These are phyloP conservation scores for Coenobita brevimanus DNA, from an alignment of 1,140 invertebrate genomes.

Conservation along the genomic window DNA sequence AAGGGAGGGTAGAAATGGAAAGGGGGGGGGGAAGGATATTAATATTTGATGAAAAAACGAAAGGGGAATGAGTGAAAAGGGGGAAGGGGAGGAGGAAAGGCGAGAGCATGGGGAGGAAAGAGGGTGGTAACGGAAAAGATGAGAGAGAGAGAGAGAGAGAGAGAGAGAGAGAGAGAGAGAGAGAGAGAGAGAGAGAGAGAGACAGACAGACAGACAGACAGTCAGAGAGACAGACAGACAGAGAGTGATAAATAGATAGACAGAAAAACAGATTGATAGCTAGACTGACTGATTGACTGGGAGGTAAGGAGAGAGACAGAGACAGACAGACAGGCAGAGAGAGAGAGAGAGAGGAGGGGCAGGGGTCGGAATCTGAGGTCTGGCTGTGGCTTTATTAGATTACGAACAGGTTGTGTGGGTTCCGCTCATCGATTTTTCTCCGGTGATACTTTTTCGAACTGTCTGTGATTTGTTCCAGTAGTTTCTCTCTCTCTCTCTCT, in stretches of 20 bases:
- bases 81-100: background rate
- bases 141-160: background rate
- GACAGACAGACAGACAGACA: slow-evolving; percentile 12
- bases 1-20: background rate
- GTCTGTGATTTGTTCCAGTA: background rate
- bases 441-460: background rate
- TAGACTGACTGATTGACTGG: background rate
- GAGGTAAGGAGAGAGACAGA: background rate
- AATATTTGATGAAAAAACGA: too few species aligned
- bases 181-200: slow-evolving; percentile 35
- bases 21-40: background rate
- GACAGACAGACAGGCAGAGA: slow-evolving; percentile 8
- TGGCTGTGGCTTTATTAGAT: background rate
- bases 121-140: background rate
- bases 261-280: background rate
- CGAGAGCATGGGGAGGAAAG: background rate
- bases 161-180: slow-evolving; percentile 28
- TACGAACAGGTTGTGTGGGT: too few species aligned
- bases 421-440: too few species aligned
- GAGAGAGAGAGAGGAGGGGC: slow-evolving; percentile 18
- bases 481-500: slow-evolving; percentile 26
- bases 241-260: too few species aligned
- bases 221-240: background rate
- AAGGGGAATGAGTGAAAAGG: too few species aligned
- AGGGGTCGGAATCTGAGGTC: background rate